Evolutionary conservation across 2,113 vertebrate genomes (phyloP).

Genomic region (Hemicordylus capensis): DNA sequence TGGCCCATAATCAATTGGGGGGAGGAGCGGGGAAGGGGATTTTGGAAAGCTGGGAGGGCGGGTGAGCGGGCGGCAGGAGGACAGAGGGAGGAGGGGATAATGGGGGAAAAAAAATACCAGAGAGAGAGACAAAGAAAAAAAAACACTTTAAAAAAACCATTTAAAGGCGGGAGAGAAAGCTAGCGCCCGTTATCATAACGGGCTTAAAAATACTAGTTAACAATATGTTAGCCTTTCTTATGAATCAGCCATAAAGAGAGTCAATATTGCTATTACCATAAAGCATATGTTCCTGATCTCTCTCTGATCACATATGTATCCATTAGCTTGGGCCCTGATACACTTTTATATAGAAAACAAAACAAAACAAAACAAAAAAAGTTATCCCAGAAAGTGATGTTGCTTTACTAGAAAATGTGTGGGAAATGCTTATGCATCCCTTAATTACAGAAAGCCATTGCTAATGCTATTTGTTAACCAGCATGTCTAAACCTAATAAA

Average conservation of each 20-base stretch:
- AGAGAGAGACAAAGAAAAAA: too few relatives aligned
- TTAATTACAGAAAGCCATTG: background rate
- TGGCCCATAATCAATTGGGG: too few relatives aligned
- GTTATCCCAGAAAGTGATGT: background rate
- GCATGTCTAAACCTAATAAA: background rate
- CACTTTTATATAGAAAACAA: background rate
- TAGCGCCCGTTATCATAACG: too few relatives aligned
- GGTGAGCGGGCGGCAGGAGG: too few relatives aligned
- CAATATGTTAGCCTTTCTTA: background rate
- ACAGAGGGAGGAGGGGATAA: too few relatives aligned
- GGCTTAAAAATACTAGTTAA: too few relatives aligned
- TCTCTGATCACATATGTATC: background rate
- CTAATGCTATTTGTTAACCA: slow-evolving; percentile 1
- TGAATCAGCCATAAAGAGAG: background rate
- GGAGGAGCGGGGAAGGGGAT: too few relatives aligned
- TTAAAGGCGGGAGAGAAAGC: too few relatives aligned
- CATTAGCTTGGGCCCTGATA: background rate
- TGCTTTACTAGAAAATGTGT: background rate
- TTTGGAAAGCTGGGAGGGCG: too few relatives aligned
- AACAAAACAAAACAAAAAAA: too few relatives aligned
- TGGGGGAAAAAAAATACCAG: too few relatives aligned
- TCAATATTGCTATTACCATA: background rate
- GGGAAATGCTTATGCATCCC: background rate
- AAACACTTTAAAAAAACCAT: too few relatives aligned
- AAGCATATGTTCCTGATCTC: background rate